These are phyloP conservation scores for Diplazon laetatorius DNA, from an alignment of 2,888 invertebrate species.

Conservation along the genomic window DNA sequence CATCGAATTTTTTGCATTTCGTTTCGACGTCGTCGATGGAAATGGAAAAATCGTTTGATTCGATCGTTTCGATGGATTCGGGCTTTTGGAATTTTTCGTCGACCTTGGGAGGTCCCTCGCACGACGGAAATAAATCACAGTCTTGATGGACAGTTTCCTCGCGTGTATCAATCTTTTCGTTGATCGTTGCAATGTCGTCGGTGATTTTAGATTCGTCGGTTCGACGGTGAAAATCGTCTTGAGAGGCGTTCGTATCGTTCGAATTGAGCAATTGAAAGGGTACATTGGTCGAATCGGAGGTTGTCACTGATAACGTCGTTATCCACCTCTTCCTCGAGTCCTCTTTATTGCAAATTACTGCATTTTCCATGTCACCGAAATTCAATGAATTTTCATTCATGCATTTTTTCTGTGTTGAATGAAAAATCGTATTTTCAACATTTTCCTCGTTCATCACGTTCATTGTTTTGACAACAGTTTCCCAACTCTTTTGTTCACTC, in stretches of 20 bases:
- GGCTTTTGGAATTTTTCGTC: neutral
- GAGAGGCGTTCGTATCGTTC: constrained; percentile 45
- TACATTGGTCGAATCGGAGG: constrained; percentile 57
- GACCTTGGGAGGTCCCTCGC: neutral
- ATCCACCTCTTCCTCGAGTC: constrained; percentile 31
- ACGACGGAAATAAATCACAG: neutral
- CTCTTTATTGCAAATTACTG: neutral
- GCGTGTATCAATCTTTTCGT: constrained; percentile 2
- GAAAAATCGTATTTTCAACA: neutral
- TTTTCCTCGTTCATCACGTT: constrained; percentile 2
- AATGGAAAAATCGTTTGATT: neutral
- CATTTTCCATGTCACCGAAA: constrained; percentile 16
- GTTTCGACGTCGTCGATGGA: neutral
- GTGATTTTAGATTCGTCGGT: constrained; percentile 21
- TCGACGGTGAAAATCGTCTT: constrained; percentile 25
- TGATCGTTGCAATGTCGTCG: constrained; percentile 31
- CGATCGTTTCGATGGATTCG: neutral
- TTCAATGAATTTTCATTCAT: neutral
- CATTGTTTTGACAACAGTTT: no score
- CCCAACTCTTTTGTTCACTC: neutral
- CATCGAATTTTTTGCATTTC: neutral
- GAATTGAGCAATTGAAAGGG: constrained; percentile 52
- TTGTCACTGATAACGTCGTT: constrained; percentile 56
- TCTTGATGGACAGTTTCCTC: constrained; percentile 12
- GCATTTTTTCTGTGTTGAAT: neutral